Evolutionary conservation across 2,113 vertebrate genomes (phyloP), one percentile per base, ranked within the genome.

Genomic region (Gopherus evgoodei): DNA sequence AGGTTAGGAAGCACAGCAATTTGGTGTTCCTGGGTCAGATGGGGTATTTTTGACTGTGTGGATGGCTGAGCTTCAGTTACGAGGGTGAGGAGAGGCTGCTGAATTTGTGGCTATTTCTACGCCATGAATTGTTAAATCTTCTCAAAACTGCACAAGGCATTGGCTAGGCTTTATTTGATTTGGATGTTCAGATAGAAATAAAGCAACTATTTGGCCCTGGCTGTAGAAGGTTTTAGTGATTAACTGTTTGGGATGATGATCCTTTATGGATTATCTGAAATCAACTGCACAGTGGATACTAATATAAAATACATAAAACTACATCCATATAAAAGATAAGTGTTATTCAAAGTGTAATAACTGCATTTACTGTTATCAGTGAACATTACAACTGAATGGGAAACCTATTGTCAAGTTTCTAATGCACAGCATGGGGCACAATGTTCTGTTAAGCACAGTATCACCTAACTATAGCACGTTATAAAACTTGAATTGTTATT

Each of bases 1-100:
- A 59, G 57, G 5, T 24, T 76, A 31, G 21, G 24, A 75, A 75
- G 31, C 11, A 25, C 69, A 3, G 78, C 57, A 59, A 29, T 50
- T 35, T 52, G 78, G 19, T 0, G 0, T 24, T 3, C 49, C 59
- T 9, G 0, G 6, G 0, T 0, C n/a, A 84, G 76, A 3, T 6
- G 6, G 3, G 21, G 4, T 42, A 3, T 7, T 89, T 65, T 57
- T 1, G 0, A 2, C 19, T 72, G 35, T 9, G 1, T n/a, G 65
- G 7, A 2, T 38, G 65, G 35, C 35, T 19, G 65, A 59, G 27
- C 57, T 29, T 59, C 25, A 59, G 5, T 59, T 59, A 59, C 8
- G 65, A 72, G 35, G 65, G 22, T 24, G 38, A 1, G 87, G 49
- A 75, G 57, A 94, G 65, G 14, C 38, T 81, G 1, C 1, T 1